Base-by-base conservation (phyloP, 2,888 invertebrate genomes). In the Drosophila suboccidentalis region DNA sequence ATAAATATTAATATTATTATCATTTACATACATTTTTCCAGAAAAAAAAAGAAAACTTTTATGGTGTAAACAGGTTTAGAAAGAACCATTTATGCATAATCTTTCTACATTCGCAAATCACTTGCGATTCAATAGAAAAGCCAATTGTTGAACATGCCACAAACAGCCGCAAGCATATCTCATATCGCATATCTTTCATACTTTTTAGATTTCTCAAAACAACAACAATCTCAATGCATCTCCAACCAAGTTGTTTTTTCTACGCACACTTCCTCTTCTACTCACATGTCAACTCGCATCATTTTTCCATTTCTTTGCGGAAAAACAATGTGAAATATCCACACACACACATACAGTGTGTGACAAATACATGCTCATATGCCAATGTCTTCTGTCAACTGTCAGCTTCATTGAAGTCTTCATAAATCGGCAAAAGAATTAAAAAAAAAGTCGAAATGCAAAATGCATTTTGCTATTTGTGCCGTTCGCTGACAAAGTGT, bases 401-500 rank as follows among this genome's bases (percentile, higher is more conserved):
- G 60, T 63, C 71, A 63, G 36, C 38, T 66, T 50, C 49, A 71
- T 60, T 54, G 49, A 50, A 58, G 43, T 15, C 47, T 54, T 43
- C 36, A 43, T 17, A 49, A 54, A 57, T 60, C 55, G 60, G 51
- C 41, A 59, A 49, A 62, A 50, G 43, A 44, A 55, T 55, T 44
- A 6, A 55, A 32, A 44, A 47, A 58, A 34, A 47, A 58, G 46
- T 29, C 38, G 22, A 47, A 60, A 47, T 47, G 64, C 54, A 47
- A 63, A 73, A 70, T 61, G 49, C 38, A 67, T 58, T 54, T 54
- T 68, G 47, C 39, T 19, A 49, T 70, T 67, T 50, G 34, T 44
- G 36, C 19, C 39, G 32, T 49, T 72, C 29, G 75, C 63, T 78
- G 81, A 72, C 81, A 80, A 88, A 80, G 87, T 84, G 84, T 81